Evolutionary conservation across 2,113 vertebrate genomes (phyloP), one percentile per base, ranked within the genome.

Genomic region (Speoplatyrhinus poulsoni): DNA sequence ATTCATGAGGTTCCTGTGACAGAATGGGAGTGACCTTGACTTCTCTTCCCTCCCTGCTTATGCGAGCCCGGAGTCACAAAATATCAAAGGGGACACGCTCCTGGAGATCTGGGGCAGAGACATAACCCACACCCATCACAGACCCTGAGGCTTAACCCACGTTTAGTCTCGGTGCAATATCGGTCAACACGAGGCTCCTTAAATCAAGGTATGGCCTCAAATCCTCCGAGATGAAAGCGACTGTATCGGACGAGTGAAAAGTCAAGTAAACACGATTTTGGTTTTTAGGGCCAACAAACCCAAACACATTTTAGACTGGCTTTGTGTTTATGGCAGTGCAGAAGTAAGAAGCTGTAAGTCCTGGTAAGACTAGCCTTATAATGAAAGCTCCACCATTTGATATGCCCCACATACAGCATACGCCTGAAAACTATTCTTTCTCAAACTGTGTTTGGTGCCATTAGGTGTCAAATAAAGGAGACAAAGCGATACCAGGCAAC

Each of bases 31-130:
- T 87, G 90, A 93, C 90, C 91, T 92, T 92, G 91, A 89, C 85
- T 91, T 84, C 73, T 79, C 78, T 57, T 74, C 76, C 82, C 64
- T 76, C 74, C 80, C 82, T 73, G 85, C 81, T 87, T 85, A 83
- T 83, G 77, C 72, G 52, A 76, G 70, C 84, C 84, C 83, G 53
- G 64, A 89, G 90, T 90, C 65, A 87, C 61, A 66, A 67, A 80
- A 88, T 87, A 92, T 92, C 89, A 91, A 91, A 92, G 78, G 81
- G 83, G 81, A 88, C 86, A 85, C 76, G 85, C 85, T 87, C 77
- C 74, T 76, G 67, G 72, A 89, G 87, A 92, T 91, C 76, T 84
- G 81, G 87, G 82, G 67, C 88, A 84, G 73, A 89, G 84, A 87
- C 87, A 83, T 87, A 82, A 60, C 60, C 83, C 80, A 65, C 82